A percentile compares a stretch with the other conserved stretches of the same genome.
Conservation (phyloP, 2,113 vertebrate species). For the Tachycineta bicolor region DNA sequence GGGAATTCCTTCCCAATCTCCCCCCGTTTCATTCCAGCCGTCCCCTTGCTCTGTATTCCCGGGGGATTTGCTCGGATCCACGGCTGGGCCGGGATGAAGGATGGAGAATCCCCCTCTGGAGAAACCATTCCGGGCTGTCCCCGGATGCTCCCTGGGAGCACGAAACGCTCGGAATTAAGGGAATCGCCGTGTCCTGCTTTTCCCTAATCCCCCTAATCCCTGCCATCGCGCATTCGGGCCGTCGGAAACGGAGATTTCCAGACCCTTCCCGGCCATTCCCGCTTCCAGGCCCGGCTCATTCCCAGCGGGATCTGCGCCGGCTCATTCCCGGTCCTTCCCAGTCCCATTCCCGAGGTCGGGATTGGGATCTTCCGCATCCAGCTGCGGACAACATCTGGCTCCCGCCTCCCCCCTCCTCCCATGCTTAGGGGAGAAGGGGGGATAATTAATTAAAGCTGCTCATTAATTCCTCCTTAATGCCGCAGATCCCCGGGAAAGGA, state of each 20-base stretch:
- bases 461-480: not conserved
- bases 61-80: not conserved
- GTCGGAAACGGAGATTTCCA: rapidly evolving
- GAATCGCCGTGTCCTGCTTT: not conserved
- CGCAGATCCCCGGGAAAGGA: not conserved
- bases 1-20: no score
- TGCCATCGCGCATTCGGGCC: rapidly evolving
- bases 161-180: not conserved
- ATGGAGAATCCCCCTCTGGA: not conserved
- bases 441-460: not conserved
- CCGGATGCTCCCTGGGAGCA: not conserved
- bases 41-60: no score
- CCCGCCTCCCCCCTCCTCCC: not conserved
- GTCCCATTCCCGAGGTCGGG: not conserved
- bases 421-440: no score
- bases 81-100: not conserved
- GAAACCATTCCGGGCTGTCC: not conserved
- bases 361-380: not conserved
- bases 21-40: no score
- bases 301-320: not conserved
- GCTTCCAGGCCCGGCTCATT: not conserved
- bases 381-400: not conserved
- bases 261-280: not conserved
- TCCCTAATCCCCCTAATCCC: not conserved
- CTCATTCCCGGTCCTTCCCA: not conserved